Percentiles rank a stretch among this genome's conserved stretches.
phyloP scores from a whole-genome alignment of 2,113 vertebrate genomes.

The Gobio gobio region DNA sequence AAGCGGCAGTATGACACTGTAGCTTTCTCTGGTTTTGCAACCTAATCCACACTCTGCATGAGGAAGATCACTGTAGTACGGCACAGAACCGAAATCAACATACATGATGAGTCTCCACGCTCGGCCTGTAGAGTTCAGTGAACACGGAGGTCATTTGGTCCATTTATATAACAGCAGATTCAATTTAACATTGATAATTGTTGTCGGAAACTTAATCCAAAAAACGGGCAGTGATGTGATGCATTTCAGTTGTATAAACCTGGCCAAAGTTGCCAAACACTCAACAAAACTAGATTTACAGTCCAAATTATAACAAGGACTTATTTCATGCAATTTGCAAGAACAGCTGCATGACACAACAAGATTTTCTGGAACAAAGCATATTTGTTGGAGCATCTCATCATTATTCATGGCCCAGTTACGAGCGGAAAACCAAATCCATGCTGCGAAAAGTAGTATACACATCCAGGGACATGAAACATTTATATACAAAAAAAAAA shows the following conservation, averaged over 20 bases:
- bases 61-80: neutral
- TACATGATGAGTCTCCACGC: neutral
- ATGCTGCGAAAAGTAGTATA: slow-evolving; percentile 33
- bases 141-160: neutral
- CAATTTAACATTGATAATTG: neutral
- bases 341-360: slow-evolving; percentile 7
- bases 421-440: slow-evolving; percentile 6
- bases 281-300: neutral
- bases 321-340: neutral
- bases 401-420: slow-evolving; percentile 9
- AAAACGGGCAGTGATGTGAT: neutral
- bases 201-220: neutral
- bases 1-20: slow-evolving; percentile 64
- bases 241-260: neutral
- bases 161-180: neutral
- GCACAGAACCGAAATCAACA: neutral
- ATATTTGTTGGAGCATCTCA: slow-evolving; percentile 20
- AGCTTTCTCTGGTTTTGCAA: slow-evolving; percentile 34
- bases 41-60: slow-evolving; percentile 32
- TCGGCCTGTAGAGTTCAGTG: neutral
- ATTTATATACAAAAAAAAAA: neutral
- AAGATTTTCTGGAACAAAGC: neutral
- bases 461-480: neutral
- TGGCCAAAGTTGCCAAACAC: neutral
- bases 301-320: neutral